Evolutionary conservation across 1,140 invertebrate species (phyloP).

Genomic region (Pomacea maculata): DNA sequence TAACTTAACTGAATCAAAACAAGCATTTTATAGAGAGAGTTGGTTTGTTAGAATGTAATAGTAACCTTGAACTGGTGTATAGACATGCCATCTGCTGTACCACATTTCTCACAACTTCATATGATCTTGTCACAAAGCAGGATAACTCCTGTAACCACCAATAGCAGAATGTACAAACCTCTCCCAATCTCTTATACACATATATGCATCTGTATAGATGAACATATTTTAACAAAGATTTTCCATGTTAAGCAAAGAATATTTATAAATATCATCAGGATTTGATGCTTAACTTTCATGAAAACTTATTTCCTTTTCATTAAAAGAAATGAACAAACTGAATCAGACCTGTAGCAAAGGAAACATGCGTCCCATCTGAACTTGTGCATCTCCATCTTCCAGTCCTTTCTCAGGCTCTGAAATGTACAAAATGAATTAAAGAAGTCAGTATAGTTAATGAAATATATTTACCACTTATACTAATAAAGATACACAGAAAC

Average conservation of each 20-base stretch:
- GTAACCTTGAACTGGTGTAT: constrained; percentile 43
- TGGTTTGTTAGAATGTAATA: not conserved
- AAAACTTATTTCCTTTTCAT: not conserved
- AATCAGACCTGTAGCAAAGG: constrained; percentile 70
- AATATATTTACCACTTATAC: not conserved
- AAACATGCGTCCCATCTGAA: constrained; percentile 68
- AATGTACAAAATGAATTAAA: constrained; percentile 8
- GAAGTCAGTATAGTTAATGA: not conserved
- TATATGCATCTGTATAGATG: too few relatives aligned
- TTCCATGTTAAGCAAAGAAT: not conserved
- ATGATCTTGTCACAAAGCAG: constrained; percentile 74
- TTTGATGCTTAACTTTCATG: not conserved
- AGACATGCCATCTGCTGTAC: constrained; percentile 74
- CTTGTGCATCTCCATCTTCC: constrained; percentile 66
- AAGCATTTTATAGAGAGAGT: too few relatives aligned
- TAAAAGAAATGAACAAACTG: not conserved
- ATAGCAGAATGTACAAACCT: not conserved
- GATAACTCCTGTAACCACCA: constrained; percentile 68
- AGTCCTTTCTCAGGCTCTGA: constrained; percentile 59
- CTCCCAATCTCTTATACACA: too few relatives aligned
- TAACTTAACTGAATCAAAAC: too few relatives aligned
- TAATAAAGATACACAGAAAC: not conserved
- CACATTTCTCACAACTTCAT: constrained; percentile 74
- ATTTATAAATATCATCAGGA: not conserved
- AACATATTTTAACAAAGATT: not conserved